A percentile compares a stretch with the other conserved stretches of the same genome.
These are phyloP conservation scores for Diplogasteroides magnus DNA, from an alignment of 1,140 invertebrate genomes.

Conservation along the genomic window DNA sequence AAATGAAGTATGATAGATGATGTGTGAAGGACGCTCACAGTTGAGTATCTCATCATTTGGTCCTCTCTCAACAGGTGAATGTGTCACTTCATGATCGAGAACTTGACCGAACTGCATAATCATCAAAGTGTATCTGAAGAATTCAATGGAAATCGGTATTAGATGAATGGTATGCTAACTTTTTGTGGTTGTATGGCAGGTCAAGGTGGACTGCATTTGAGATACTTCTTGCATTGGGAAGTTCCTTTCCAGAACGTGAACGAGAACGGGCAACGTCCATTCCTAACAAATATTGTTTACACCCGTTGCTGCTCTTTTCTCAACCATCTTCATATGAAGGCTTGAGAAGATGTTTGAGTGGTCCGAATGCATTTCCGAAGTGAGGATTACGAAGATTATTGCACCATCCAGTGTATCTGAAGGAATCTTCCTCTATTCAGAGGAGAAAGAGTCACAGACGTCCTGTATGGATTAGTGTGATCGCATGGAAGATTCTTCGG, in stretches of 20 bases:
- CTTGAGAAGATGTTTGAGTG: conserved; percentile 76
- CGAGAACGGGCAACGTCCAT: conserved; percentile 37
- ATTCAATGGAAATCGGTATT: no score
- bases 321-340: conserved; percentile 80
- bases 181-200: conserved; percentile 45
- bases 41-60: conserved; percentile 51
- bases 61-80: conserved; percentile 77
- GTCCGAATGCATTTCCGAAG: conserved; percentile 68
- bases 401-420: conserved; percentile 71
- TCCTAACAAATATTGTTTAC: conserved; percentile 27
- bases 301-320: conserved; percentile 1
- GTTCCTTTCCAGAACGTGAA: conserved; percentile 28
- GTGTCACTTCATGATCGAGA: conserved; percentile 81
- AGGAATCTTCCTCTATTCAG: neutral
- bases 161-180: neutral
- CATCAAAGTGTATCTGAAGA: conserved; percentile 50
- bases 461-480: conserved; percentile 62
- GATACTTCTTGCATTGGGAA: conserved; percentile 71
- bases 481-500: conserved; percentile 67
- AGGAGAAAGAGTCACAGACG: neutral
- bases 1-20: neutral
- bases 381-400: conserved; percentile 82
- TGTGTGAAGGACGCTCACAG: conserved; percentile 29
- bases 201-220: conserved; percentile 80
- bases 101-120: conserved; percentile 67